Evolutionary conservation across 2,888 invertebrate species (phyloP), one percentile per base, ranked within the genome.

Genomic region (Thymelicus sylvestris): DNA sequence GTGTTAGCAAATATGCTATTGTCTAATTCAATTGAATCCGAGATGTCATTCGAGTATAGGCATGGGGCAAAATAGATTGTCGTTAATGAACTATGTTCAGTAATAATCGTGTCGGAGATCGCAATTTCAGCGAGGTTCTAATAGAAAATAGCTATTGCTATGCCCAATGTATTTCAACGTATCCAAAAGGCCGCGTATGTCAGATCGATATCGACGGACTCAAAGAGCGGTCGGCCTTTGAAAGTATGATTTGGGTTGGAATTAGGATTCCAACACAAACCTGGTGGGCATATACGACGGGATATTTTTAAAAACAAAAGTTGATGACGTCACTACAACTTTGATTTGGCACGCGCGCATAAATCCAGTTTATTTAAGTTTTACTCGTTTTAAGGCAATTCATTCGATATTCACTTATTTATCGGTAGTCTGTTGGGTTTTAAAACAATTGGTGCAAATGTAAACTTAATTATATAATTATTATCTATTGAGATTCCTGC

Each of bases 181-280:
- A 57, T 38, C 38, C 62, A 63, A 50, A 59, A 39, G 55, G 72
- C 73, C 76, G 75, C 79, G 81, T 78, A 78, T 81, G 80, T 75
- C 73, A 78, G 80, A 83, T 85, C 85, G 80, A 83, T 84, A 80
- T 78, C 75, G 38, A 64, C 57, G 64, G 78, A 80, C 81, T 80
- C 80, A 80, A 81, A 82, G 81, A 79, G 74, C 74, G 74, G 71
- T 73, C 74, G 76, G 75, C 76, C 67, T 75, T 76, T 72, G 73
- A 77, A 76, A 79, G 79, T 83, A 82, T 81, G 84, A 84, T 84
- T 83, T 83, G 82, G 83, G 81, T 79, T 70, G 74, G 73, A 73
- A 71, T 69, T 69, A 74, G 65, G 61, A 76, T 52, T 19, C 15
- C 50, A 19, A 19, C n/a, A 52, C 15, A 52, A 8, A 19, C 19